Evolutionary conservation across 2,113 vertebrate species (phyloP).

Genomic region (Oenanthe melanoleuca): DNA sequence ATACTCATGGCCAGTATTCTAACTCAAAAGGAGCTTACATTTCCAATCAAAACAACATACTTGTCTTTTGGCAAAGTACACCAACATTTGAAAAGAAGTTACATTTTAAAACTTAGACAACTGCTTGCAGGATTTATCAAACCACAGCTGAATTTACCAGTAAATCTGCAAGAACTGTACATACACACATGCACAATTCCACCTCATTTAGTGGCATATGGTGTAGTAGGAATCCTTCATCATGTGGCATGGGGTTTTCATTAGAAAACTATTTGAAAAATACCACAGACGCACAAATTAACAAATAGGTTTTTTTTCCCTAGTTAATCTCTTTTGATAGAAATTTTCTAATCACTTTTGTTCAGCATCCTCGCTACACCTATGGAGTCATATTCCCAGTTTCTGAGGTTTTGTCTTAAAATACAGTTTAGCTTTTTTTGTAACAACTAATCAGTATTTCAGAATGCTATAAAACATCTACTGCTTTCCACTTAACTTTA

Average conservation of each 20-base stretch:
- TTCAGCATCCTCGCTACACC: background rate
- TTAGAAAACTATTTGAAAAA: background rate
- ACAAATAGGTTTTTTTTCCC: background rate
- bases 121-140: background rate
- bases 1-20: background rate
- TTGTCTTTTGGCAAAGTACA: background rate
- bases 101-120: background rate
- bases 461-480: background rate
- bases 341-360: background rate
- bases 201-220: rapidly evolving
- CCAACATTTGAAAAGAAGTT: background rate
- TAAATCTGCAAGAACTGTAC: background rate
- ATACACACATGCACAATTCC: background rate
- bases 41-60: background rate
- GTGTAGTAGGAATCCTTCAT: background rate
- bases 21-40: background rate
- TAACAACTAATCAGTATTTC: background rate
- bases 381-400: background rate
- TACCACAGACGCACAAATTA: background rate
- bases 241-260: background rate
- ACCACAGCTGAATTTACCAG: background rate
- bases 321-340: background rate
- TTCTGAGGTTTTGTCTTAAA: background rate
- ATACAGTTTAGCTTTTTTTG: background rate
- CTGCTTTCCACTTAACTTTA: background rate